Conservation (phyloP, 2,113 vertebrate species). For the Myanophis thanlyinensis region DNA sequence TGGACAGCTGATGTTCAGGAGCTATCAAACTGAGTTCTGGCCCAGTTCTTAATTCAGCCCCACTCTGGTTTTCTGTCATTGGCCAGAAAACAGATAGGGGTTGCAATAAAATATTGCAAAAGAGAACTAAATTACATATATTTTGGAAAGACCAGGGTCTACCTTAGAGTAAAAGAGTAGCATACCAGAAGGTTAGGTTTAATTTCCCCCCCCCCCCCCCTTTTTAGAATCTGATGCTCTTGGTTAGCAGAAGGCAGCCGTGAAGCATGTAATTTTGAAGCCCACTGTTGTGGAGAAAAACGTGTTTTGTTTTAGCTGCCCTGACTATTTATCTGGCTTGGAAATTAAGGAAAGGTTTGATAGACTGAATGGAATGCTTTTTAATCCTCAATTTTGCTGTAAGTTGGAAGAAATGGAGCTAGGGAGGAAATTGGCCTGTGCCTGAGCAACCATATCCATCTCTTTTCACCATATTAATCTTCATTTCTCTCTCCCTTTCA, state of each 20-base stretch:
- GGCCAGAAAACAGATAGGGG: not conserved
- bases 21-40: not conserved
- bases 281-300: constrained; percentile 18
- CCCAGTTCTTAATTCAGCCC: not conserved
- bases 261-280: not conserved
- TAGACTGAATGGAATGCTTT: not conserved
- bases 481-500: not conserved
- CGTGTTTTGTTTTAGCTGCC: rapidly evolving
- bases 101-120: not conserved
- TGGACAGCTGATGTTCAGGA: not conserved
- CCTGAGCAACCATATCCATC: rapidly evolving
- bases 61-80: not conserved
- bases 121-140: not conserved
- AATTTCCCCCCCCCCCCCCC: no score
- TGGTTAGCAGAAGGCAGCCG: not conserved
- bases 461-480: not conserved
- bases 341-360: not conserved
- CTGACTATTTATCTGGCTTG: not conserved
- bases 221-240: not conserved
- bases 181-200: not conserved
- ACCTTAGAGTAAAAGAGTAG: not conserved
- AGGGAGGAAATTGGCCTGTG: not conserved
- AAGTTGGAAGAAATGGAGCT: not conserved
- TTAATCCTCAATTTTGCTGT: not conserved
- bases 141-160: not conserved